phyloP scores from a whole-genome alignment of 2,113 vertebrate genomes.

The Strigops habroptila region DNA sequence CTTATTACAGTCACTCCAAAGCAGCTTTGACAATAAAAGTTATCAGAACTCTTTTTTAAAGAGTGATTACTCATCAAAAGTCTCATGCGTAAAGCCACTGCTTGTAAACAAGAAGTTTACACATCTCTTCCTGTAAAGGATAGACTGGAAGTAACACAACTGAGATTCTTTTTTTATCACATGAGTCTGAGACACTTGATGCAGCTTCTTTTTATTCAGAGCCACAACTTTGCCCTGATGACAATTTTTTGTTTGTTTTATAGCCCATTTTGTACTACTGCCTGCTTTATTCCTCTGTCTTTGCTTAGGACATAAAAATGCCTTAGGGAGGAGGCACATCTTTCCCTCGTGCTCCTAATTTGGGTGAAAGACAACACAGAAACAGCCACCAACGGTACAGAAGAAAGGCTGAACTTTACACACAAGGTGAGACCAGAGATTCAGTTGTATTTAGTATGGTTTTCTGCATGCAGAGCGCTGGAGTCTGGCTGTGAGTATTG shows the following conservation, averaged over 20 bases:
- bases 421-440: background rate
- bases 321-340: background rate
- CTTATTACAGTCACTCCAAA: background rate
- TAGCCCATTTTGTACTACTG: background rate
- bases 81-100: background rate
- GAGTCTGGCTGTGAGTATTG: background rate
- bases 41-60: background rate
- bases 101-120: background rate
- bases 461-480: background rate
- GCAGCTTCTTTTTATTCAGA: background rate
- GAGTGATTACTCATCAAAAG: background rate
- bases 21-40: background rate
- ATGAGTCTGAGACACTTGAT: background rate
- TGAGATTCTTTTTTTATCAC: background rate
- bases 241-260: background rate
- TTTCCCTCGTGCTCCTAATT: background rate
- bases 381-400: background rate
- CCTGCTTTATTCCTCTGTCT: fast-evolving
- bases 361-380: background rate
- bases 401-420: background rate
- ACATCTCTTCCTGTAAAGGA: fast-evolving
- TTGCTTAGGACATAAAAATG: background rate
- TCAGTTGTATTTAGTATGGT: background rate
- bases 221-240: background rate
- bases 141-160: background rate